Evolutionary conservation across 2,888 invertebrate genomes (phyloP).

Genomic region (Morpho deidamia): DNA sequence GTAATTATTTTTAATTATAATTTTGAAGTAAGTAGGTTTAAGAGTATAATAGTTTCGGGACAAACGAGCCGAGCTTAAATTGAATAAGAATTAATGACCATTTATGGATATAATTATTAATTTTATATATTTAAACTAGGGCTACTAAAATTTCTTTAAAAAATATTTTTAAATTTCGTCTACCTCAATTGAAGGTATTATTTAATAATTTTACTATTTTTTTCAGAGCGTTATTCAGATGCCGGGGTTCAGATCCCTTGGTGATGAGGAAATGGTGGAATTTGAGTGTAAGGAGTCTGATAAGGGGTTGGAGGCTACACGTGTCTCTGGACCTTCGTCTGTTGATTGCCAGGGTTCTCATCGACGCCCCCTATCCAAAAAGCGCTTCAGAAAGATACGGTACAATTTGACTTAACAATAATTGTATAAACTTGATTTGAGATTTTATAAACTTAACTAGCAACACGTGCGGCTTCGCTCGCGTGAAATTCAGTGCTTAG

Average conservation of each 20-base stretch:
- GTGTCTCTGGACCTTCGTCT: conserved; percentile 88
- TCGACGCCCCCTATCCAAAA: conserved; percentile 87
- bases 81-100: too few relatives aligned
- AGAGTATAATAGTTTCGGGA: too few relatives aligned
- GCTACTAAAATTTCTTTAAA: not conserved
- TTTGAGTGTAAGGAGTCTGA: conserved; percentile 91
- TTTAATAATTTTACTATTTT: conserved; percentile 1
- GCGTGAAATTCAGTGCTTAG: too few relatives aligned
- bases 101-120: too few relatives aligned
- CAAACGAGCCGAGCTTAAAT: too few relatives aligned
- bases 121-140: too few relatives aligned
- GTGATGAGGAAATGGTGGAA: conserved; percentile 92
- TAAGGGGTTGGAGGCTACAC: conserved; percentile 92
- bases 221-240: conserved; percentile 94
- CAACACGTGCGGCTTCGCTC: too few relatives aligned
- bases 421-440: too few relatives aligned
- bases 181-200: too few relatives aligned
- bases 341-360: conserved; percentile 90
- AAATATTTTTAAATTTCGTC: not conserved
- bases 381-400: conserved; percentile 92
- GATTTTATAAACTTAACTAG: too few relatives aligned
- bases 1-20: too few relatives aligned
- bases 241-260: conserved; percentile 92
- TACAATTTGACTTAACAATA: conserved; percentile 36
- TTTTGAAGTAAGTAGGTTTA: too few relatives aligned